Conservation (phyloP, 2,113 vertebrate species). For the Pseudolaguvia tuberculata region DNA sequence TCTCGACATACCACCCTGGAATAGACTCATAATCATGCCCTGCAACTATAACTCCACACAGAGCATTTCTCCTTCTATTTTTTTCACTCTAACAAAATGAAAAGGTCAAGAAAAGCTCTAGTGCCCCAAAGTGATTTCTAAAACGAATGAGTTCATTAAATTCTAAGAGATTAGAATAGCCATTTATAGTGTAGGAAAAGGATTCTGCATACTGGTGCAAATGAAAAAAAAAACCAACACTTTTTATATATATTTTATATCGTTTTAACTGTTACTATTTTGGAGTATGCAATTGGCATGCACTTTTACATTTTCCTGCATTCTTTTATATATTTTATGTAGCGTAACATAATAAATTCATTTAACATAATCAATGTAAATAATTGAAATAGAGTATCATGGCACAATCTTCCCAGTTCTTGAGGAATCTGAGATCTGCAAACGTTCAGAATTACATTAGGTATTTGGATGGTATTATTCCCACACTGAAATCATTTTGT, state of each 20-base stretch:
- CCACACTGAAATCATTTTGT: not conserved
- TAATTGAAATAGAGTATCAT: too few relatives aligned
- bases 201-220: constrained; percentile 13
- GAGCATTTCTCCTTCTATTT: constrained; percentile 12
- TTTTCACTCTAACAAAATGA: constrained; percentile 21
- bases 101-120: constrained; percentile 34
- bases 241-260: not conserved
- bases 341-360: too few relatives aligned
- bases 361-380: too few relatives aligned
- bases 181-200: constrained; percentile 10
- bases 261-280: not conserved
- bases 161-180: constrained; percentile 36
- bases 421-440: not conserved
- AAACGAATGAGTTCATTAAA: constrained; percentile 39
- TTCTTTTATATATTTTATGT: too few relatives aligned
- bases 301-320: not conserved
- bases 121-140: constrained; percentile 34
- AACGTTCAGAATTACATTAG: not conserved
- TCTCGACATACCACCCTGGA: constrained; percentile 45
- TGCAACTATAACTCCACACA: constrained; percentile 26
- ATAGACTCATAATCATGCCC: constrained; percentile 37
- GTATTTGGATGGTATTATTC: not conserved
- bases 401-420: too few relatives aligned
- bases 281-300: not conserved
- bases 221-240: not conserved